Conservation (phyloP, 2,797 vertebrate genomes). For the Fundulus diaphanus region DNA sequence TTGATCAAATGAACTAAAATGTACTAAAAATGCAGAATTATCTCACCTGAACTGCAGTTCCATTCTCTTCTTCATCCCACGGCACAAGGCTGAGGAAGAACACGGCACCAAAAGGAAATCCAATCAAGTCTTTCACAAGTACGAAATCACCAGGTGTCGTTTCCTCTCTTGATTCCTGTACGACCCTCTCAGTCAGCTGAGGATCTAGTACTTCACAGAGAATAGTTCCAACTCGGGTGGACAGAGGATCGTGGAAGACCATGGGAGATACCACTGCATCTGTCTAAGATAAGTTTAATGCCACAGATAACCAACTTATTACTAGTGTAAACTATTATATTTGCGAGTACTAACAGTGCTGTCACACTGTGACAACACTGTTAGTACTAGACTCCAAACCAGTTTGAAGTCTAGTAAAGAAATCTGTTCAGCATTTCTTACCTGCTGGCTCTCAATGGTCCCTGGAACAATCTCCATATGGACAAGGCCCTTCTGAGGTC, state of each 20-base stretch:
- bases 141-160: constrained; percentile 27
- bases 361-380: too few relatives aligned
- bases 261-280: constrained; percentile 66
- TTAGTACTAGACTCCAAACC: too few relatives aligned
- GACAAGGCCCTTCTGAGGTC: constrained; percentile 26
- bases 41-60: constrained; percentile 51
- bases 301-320: background rate
- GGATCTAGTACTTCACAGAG: constrained; percentile 22
- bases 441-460: constrained; percentile 61
- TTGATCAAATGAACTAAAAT: background rate
- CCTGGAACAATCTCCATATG: constrained; percentile 53
- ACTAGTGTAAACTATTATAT: background rate
- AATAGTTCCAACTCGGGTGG: constrained; percentile 54
- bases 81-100: constrained; percentile 52
- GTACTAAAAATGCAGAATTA: background rate
- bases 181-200: constrained; percentile 23
- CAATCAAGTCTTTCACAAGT: constrained; percentile 32
- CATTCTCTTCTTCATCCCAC: constrained; percentile 45
- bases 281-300: constrained; percentile 36
- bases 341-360: background rate
- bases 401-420: background rate
- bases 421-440: constrained; percentile 25
- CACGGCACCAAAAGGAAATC: constrained; percentile 31
- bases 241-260: constrained; percentile 35
- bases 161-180: background rate